phyloP scores from a whole-genome alignment of 2,888 invertebrate species.

The Rhogogaster chlorosoma region DNA sequence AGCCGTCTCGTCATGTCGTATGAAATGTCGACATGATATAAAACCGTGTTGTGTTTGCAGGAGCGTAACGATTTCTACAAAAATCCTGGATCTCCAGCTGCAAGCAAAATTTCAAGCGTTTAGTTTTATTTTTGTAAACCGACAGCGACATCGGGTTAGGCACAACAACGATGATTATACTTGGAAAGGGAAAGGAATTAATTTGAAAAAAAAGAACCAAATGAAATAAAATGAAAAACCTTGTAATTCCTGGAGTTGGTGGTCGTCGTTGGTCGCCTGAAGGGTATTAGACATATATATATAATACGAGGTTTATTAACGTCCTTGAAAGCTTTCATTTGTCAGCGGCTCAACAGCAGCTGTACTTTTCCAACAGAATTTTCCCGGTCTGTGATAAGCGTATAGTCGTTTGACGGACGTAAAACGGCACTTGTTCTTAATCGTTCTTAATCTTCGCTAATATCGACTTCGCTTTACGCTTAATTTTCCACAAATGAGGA shows the following conservation, averaged over 20 bases:
- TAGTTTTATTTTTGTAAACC: slow-evolving; percentile 5
- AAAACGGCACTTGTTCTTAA: slow-evolving; percentile 46
- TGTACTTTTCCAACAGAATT: slow-evolving; percentile 42
- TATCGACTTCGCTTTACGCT: slow-evolving; percentile 34
- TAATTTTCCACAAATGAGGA: slow-evolving; percentile 23
- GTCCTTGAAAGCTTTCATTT: slow-evolving; percentile 48
- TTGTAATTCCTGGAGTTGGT: slow-evolving; percentile 23
- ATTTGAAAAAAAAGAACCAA: background rate
- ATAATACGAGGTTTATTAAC: slow-evolving; percentile 32
- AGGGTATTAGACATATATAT: background rate
- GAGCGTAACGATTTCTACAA: background rate
- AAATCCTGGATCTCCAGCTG: background rate
- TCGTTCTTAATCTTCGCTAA: slow-evolving; percentile 31
- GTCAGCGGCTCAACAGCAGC: slow-evolving; percentile 42
- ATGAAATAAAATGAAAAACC: slow-evolving; percentile 12
- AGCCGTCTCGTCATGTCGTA: background rate
- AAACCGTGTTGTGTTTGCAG: background rate
- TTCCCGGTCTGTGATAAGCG: background rate
- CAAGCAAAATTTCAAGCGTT: background rate
- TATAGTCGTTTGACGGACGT: slow-evolving; percentile 9
- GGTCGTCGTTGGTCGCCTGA: background rate
- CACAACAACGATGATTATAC: background rate
- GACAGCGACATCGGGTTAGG: background rate
- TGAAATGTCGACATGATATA: background rate
- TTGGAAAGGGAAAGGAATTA: background rate